phyloP scores from a whole-genome alignment of 1,140 invertebrate species.

The Saccostrea cuccullata region DNA sequence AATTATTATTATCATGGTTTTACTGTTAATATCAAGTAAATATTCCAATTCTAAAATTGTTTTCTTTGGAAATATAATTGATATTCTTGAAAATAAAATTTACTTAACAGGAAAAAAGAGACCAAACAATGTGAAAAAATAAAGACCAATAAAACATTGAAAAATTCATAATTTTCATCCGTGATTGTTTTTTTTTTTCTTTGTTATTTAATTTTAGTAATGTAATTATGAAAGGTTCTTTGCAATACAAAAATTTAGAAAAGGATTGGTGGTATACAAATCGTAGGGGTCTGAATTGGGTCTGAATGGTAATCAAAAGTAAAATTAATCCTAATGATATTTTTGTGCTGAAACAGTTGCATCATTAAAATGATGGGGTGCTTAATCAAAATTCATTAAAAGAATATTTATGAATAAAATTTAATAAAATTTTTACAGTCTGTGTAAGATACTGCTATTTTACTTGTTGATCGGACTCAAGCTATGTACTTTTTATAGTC shows the following conservation, averaged over 20 bases:
- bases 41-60: slow-evolving; percentile 24
- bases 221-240: slow-evolving; percentile 43
- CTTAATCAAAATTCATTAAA: too few species aligned
- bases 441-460: too few species aligned
- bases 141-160: not conserved
- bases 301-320: too few species aligned
- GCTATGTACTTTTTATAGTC: too few species aligned
- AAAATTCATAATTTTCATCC: not conserved
- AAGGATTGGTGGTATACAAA: too few species aligned
- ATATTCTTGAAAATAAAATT: slow-evolving; percentile 17
- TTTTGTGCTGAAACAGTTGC: too few species aligned
- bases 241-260: slow-evolving; percentile 46
- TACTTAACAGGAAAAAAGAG: slow-evolving; percentile 26
- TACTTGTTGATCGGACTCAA: too few species aligned
- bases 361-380: too few species aligned
- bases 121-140: not conserved
- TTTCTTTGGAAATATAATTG: slow-evolving; percentile 29
- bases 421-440: too few species aligned
- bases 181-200: slow-evolving; percentile 54
- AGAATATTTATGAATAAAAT: too few species aligned
- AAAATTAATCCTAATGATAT: too few species aligned
- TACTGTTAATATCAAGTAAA: not conserved
- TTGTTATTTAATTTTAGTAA: slow-evolving; percentile 39
- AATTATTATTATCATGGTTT: slow-evolving; percentile 12
- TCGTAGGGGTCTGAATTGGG: too few species aligned